A percentile compares a stretch with the other conserved stretches of the same genome.
These are phyloP conservation scores for Pogonomyrmex barbatus DNA, from an alignment of 1,140 invertebrate species.

Conservation along the genomic window DNA sequence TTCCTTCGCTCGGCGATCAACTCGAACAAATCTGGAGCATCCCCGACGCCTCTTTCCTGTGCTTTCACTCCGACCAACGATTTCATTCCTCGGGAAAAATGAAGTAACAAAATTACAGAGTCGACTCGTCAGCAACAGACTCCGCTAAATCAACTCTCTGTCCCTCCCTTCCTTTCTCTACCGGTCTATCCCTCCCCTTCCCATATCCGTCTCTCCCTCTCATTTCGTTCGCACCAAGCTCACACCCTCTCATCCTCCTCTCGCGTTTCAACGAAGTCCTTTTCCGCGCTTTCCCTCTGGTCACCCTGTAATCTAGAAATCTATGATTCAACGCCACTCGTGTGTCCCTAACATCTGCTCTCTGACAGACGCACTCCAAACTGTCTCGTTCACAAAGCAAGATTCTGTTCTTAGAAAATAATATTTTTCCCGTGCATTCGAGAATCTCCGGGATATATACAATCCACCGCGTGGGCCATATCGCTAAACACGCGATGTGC, in stretches of 20 bases:
- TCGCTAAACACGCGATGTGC: conserved; percentile 12
- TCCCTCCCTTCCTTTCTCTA: conserved; percentile 44
- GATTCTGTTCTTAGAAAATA: conserved; percentile 71
- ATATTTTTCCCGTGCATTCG: conserved; percentile 66
- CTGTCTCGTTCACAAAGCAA: conserved; percentile 72
- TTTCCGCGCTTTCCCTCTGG: conserved; percentile 68
- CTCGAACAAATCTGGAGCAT: conserved; percentile 57
- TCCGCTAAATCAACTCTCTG: conserved; percentile 72
- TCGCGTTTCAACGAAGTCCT: conserved; percentile 71
- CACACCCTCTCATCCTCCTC: conserved; percentile 56
- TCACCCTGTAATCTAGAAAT: conserved; percentile 79
- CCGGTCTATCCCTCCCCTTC: neutral
- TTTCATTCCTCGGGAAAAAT: conserved; percentile 70
- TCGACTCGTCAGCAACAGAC: conserved; percentile 77
- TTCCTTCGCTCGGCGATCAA: conserved; percentile 51
- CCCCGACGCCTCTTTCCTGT: conserved; percentile 42
- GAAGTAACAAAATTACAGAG: conserved; percentile 79
- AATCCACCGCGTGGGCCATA: neutral
- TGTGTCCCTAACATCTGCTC: conserved; percentile 79
- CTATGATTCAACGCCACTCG: conserved; percentile 81
- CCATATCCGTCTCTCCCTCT: conserved; percentile 34
- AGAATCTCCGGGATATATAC: conserved; percentile 14
- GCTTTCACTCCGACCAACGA: conserved; percentile 53
- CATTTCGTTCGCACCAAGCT: conserved; percentile 44
- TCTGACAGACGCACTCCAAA: conserved; percentile 73